Evolutionary conservation across 2,797 vertebrate genomes (phyloP), one percentile per base, ranked within the genome.

Genomic region (Molossus molossus): DNA sequence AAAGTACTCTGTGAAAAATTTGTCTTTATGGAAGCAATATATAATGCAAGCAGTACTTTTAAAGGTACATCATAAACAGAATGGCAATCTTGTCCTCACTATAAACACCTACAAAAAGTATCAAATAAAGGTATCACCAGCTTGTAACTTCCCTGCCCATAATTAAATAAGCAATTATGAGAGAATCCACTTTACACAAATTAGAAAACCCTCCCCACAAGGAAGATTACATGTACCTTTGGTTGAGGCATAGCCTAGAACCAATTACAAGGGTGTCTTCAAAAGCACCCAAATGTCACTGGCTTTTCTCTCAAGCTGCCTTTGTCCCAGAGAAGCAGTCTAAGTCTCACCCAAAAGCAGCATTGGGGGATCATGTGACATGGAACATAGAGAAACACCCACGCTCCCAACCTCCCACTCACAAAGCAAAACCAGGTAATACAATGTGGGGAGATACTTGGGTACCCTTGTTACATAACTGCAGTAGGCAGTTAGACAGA

Each of bases 61-160:
- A 91, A 89, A 69, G 84, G 53, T 25, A 40, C 12, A 77, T 76
- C 33, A 27, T 72, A 92, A 92, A 40, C 80, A 93, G 76, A 96
- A 76, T 33, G 50, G 69, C 13, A 73, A 80, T 57, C 6, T n/a
- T 87, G 45, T 80, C 53, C 80, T 89, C 65, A 57, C 50, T 53
- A 45, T 83, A 83, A 91, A 86, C 23, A 77, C 25, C 9, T n/a
- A 65, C 8, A 33, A 96, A 95, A 96, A 77, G 60, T 2, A 72
- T 14, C 64, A 92, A 86, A 88, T 79, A 88, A 87, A 81, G n/a
- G 15, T 5, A 73, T 77, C 33, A 91, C 69, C 64, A 96, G n/a
- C 45, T 37, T 57, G 55, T 53, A 84, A 60, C 33, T 85, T 27
- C 60, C n/a, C 45, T 50, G 67, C 64, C 48, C 3, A 7, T 20